Evolutionary conservation across 2,888 invertebrate genomes (phyloP).

Genomic region (Aporophyla lueneburgensis): DNA sequence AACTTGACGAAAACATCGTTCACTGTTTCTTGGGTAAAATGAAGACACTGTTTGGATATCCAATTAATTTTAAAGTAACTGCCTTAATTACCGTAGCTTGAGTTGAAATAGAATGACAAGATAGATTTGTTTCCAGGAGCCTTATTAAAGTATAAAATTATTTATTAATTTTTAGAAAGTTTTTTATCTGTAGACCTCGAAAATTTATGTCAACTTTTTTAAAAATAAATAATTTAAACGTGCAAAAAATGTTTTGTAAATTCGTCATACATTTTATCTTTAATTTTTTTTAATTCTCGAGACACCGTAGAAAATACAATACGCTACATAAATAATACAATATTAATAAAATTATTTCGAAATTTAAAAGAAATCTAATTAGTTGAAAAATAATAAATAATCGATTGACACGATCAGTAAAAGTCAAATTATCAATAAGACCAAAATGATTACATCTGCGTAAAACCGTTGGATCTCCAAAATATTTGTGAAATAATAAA

Average conservation of each 20-base stretch:
- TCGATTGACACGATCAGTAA: no score
- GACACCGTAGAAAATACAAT: not conserved
- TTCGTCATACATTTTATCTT: no score
- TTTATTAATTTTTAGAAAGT: not conserved
- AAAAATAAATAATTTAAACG: no score
- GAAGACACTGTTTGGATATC: not conserved
- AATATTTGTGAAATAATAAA: not conserved
- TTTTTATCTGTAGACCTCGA: not conserved
- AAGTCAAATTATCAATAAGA: no score
- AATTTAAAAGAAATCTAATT: accelerated
- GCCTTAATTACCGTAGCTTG: conserved; percentile 19
- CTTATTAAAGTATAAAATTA: not conserved
- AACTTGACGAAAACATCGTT: not conserved
- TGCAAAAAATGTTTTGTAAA: not conserved
- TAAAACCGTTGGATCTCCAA: not conserved
- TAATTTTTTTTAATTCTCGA: not conserved
- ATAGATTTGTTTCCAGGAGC: not conserved
- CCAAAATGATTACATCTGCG: not conserved
- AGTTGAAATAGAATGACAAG: conserved; percentile 6
- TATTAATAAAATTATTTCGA: not conserved
- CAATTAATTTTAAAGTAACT: conserved; percentile 24
- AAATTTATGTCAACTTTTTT: no score
- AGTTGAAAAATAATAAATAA: not conserved
- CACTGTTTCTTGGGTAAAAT: conserved; percentile 14
- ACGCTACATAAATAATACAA: no score